Evolutionary conservation across 2,797 vertebrate species (phyloP).

Genomic region (Sebastes alutus): DNA sequence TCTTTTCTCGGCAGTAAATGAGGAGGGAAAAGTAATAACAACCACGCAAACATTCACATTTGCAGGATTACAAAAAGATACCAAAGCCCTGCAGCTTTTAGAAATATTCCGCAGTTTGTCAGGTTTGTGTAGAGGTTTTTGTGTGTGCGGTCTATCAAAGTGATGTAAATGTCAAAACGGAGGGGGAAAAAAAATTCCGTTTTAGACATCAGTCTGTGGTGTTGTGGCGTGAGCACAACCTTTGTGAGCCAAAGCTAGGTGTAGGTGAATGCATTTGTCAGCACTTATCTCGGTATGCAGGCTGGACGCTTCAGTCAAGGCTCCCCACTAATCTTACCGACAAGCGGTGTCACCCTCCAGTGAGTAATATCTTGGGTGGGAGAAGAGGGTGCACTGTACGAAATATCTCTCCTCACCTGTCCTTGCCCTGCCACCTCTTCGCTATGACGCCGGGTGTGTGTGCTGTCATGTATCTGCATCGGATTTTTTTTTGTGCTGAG

Average conservation of each 20-base stretch:
- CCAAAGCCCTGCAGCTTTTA: constrained; percentile 47
- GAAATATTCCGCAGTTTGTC: constrained; percentile 9
- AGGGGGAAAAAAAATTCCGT: background rate
- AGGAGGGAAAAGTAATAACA: constrained; percentile 55
- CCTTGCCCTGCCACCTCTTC: constrained; percentile 53
- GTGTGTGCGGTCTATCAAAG: constrained; percentile 37
- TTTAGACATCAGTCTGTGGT: constrained; percentile 32
- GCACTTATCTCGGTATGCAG: constrained; percentile 74
- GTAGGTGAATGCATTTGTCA: constrained; percentile 64
- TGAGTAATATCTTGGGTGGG: constrained; percentile 68
- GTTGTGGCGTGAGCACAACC: constrained; percentile 39
- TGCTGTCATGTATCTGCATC: constrained; percentile 27
- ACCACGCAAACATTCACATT: constrained; percentile 55
- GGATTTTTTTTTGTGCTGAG: background rate
- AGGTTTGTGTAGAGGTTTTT: constrained; percentile 1
- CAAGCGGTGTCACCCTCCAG: constrained; percentile 67
- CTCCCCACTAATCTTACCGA: constrained; percentile 72
- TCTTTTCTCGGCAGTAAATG: constrained; percentile 50
- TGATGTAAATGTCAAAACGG: constrained; percentile 42
- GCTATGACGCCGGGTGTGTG: constrained; percentile 22
- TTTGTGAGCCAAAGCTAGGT: constrained; percentile 40
- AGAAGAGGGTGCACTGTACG: constrained; percentile 44
- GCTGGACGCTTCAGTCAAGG: constrained; percentile 69
- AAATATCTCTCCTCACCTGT: constrained; percentile 57
- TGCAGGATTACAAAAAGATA: constrained; percentile 48